Evolutionary conservation across 64 coral and sea anemone genomes (phyloP), one percentile per base, ranked within the genome.

Genomic region (Orbicella faveolata): DNA sequence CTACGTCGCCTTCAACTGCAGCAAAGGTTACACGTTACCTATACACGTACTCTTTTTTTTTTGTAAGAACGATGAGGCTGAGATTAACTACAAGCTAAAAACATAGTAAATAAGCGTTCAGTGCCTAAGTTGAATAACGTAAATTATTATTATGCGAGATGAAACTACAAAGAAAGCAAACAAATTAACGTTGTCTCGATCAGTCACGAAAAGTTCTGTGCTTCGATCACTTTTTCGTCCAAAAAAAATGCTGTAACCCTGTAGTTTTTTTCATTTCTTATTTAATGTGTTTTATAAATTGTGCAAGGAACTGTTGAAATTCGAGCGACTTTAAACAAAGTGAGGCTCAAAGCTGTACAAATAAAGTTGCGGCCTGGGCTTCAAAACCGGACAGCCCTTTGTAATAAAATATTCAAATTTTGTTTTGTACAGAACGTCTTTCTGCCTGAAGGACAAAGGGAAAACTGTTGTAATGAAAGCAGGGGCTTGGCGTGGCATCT

Each of bases 201-300:
- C 19, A 77, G 34, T 75, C 73, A 77, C 55, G 15, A 59, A 59
- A 59, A 30, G 30, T 30, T 30, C 11, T 0, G 13, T 10, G 55
- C 15, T 16, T 59, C 55, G 55, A 59, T 15, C 10, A 59, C 10
- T 59, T 59, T 59, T 15, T 10, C 55, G 44, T 59, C 15, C 55
- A 15, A 59, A 59, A 30, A 30, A 15, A 59, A 59, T 12, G 55
- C 30, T 1, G 54, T 41, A 4, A 57, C 8, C 54, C 54, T 57
- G 54, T 8, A 57, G 54, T 30, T 30, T 30, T 75, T 9, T 36
- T 25, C 73, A 16, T 37, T 44, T 44, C 14, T 77, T 77, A 23
- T 52, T 77, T 77, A 77, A 44, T 37, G 39, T 77, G 75, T 77
- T 77, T 77, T 41, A 77, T 75, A 30, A 30, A 30, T 75, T 69